Percentiles rank a stretch among this genome's conserved stretches.
phyloP scores from a whole-genome alignment of 2,113 vertebrate species.

The Quiscalus mexicanus region DNA sequence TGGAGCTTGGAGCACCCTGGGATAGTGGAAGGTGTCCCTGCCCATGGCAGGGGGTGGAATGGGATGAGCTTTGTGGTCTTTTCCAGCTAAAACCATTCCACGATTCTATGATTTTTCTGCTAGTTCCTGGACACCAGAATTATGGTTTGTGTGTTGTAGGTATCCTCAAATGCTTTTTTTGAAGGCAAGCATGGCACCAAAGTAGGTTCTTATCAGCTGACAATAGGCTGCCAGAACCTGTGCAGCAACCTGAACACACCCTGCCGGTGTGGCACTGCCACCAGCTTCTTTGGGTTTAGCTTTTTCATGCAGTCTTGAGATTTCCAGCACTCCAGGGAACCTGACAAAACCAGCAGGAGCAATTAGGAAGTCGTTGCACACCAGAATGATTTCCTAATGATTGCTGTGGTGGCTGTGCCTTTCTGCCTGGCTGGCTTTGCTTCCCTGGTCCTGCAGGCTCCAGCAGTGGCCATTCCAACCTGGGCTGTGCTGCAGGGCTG shows the following conservation, averaged over 20 bases:
- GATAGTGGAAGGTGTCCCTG: fast-evolving
- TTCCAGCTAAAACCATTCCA: background rate
- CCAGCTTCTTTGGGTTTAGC: background rate
- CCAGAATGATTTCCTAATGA: background rate
- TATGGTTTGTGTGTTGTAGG: background rate
- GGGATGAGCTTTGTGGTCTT: background rate
- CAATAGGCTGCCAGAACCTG: background rate
- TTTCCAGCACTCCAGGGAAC: background rate
- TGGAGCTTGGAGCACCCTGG: fast-evolving
- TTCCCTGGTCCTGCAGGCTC: background rate
- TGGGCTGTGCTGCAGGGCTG: background rate
- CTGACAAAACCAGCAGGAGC: background rate
- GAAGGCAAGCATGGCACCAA: background rate
- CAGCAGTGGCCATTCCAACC: fast-evolving
- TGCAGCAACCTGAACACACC: background rate
- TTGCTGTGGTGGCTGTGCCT: background rate
- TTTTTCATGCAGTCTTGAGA: background rate
- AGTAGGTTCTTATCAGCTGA: background rate
- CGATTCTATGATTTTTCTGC: background rate
- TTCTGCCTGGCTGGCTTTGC: background rate
- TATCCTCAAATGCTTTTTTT: background rate
- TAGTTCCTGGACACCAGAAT: background rate
- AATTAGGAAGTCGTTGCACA: background rate
- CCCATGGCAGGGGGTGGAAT: background rate
- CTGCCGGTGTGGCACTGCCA: background rate